Evolutionary conservation across 2,797 vertebrate species (phyloP).

Genomic region (Huso huso): DNA sequence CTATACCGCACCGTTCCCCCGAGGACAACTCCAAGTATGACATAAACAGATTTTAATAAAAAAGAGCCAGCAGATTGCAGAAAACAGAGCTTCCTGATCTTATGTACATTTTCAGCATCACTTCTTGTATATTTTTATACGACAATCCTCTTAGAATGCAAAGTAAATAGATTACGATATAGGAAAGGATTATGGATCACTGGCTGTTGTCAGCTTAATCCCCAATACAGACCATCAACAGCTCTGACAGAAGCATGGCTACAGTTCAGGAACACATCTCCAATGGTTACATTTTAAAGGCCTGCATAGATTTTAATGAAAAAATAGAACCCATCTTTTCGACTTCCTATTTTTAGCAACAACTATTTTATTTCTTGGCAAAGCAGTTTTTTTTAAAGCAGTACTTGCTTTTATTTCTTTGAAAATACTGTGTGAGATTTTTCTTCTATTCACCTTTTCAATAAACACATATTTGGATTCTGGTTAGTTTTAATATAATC

Average conservation of each 20-base stretch:
- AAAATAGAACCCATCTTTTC: slow-evolving; percentile 19
- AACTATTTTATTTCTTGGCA: too few species aligned
- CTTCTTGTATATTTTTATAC: slow-evolving; percentile 81
- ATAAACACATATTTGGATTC: too few species aligned
- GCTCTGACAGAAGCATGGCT: slow-evolving; percentile 81
- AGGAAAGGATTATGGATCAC: slow-evolving; percentile 84
- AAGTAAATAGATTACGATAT: slow-evolving; percentile 96
- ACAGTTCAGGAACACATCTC: slow-evolving; percentile 66
- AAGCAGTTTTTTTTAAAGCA: too few species aligned
- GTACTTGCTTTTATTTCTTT: too few species aligned
- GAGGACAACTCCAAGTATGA: slow-evolving; percentile 49
- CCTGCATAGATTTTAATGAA: slow-evolving; percentile 42
- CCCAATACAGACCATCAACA: slow-evolving; percentile 75
- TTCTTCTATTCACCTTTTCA: too few species aligned
- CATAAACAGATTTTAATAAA: slow-evolving; percentile 42
- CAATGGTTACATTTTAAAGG: slow-evolving; percentile 53
- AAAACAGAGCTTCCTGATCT: slow-evolving; percentile 59
- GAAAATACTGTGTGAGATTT: too few species aligned
- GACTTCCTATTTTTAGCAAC: slow-evolving; percentile 21
- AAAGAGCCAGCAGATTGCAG: slow-evolving; percentile 31
- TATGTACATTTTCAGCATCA: slow-evolving; percentile 73
- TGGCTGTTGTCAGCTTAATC: slow-evolving; percentile 93
- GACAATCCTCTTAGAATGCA: slow-evolving; percentile 93
- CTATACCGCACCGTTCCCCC: slow-evolving; percentile 46
- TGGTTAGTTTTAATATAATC: too few species aligned